Conservation (phyloP, 2,797 vertebrate species). For the Xenentodon cancila region DNA sequence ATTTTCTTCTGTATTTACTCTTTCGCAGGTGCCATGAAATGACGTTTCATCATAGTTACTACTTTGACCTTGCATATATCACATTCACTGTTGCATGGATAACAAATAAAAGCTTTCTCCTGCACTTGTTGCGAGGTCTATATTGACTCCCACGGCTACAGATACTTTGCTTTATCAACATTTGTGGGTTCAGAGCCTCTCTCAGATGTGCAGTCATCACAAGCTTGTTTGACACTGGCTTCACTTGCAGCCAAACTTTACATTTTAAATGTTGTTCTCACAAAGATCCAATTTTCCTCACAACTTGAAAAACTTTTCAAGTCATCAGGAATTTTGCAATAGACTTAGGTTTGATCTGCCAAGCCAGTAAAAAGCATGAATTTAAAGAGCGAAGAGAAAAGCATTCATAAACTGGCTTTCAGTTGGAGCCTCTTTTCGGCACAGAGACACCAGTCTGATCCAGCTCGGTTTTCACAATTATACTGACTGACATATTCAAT, state of each 20-base stretch:
- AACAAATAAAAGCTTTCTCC: background rate
- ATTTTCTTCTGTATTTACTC: too few species aligned
- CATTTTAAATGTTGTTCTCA: slow-evolving; percentile 48
- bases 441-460: slow-evolving; percentile 63
- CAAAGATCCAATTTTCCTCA: slow-evolving; percentile 56
- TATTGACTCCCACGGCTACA: too few species aligned
- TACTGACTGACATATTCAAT: slow-evolving; percentile 83
- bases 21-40: too few species aligned
- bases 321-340: slow-evolving; percentile 49
- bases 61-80: too few species aligned
- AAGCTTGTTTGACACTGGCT: slow-evolving; percentile 66
- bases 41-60: too few species aligned
- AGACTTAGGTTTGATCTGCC: slow-evolving; percentile 67
- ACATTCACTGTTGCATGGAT: too few species aligned
- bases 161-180: background rate
- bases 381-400: slow-evolving; percentile 62
- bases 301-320: slow-evolving; percentile 63
- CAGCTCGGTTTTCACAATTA: slow-evolving; percentile 77
- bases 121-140: slow-evolving; percentile 22
- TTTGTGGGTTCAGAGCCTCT: slow-evolving; percentile 25
- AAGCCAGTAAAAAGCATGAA: slow-evolving; percentile 65
- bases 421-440: slow-evolving; percentile 57
- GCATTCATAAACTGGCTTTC: slow-evolving; percentile 71
- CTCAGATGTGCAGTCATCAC: slow-evolving; percentile 51
- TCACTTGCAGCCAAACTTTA: slow-evolving; percentile 54